Evolutionary conservation across 2,113 vertebrate species (phyloP).

Genomic region (Pseudonaja textilis): DNA sequence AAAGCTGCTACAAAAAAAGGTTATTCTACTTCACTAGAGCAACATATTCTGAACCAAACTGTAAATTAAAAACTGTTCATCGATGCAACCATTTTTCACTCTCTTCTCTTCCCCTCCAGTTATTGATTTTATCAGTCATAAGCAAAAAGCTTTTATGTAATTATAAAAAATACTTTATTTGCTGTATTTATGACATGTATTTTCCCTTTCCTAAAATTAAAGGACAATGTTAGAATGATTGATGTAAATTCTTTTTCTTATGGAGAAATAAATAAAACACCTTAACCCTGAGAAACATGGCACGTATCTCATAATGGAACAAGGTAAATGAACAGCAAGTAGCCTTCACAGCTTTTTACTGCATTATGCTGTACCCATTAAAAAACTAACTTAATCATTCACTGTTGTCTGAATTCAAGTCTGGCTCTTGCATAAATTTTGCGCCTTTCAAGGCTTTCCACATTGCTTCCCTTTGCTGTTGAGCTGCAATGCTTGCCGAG

Average conservation of each 20-base stretch:
- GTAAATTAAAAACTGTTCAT: neutral
- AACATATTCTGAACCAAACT: neutral
- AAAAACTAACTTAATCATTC: neutral
- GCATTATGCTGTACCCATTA: neutral
- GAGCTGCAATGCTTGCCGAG: conserved; percentile 68
- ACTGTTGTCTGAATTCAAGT: neutral
- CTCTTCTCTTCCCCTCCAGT: neutral
- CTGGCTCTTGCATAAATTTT: neutral
- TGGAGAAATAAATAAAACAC: neutral
- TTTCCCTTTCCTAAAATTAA: neutral
- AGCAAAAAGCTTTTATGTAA: neutral
- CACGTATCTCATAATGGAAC: neutral
- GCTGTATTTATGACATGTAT: neutral
- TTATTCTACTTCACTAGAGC: neutral
- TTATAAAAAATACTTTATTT: neutral
- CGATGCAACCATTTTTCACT: neutral
- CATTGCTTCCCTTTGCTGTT: conserved; percentile 83
- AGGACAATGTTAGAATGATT: neutral
- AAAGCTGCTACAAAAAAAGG: neutral
- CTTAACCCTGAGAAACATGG: neutral
- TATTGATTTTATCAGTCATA: neutral
- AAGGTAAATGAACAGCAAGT: neutral
- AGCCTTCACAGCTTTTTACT: neutral
- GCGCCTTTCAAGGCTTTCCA: conserved; percentile 81
- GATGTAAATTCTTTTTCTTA: neutral